Conservation (phyloP, 2,797 vertebrate genomes). For the Sternotherus odoratus region DNA sequence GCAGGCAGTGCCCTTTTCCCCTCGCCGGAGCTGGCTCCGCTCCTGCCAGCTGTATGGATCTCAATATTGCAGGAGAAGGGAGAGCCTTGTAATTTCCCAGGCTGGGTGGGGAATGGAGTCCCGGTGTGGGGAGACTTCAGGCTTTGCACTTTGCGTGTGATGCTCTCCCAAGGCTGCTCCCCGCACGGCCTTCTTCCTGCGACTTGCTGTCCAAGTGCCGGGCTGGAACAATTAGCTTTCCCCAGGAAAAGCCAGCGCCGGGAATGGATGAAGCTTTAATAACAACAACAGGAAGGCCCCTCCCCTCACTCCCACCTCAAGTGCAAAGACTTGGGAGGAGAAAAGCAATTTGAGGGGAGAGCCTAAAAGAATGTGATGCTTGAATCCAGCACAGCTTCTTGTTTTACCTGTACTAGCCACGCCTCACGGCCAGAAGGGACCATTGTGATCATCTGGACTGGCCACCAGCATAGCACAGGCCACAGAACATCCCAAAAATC, state of each 20-base stretch:
- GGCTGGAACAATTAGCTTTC: background rate
- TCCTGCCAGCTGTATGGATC: background rate
- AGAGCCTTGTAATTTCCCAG: background rate
- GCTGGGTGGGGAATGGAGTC: background rate
- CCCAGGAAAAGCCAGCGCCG: background rate
- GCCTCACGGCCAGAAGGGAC: background rate
- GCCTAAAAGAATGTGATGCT: background rate
- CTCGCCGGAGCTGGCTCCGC: no score
- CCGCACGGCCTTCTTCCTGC: background rate
- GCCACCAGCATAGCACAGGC: background rate
- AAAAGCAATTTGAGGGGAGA: background rate
- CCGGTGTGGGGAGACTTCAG: background rate
- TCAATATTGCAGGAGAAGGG: background rate
- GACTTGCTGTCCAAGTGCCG: background rate
- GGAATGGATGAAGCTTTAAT: background rate
- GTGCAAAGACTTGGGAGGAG: background rate
- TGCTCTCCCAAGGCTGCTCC: background rate
- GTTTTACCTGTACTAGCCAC: background rate
- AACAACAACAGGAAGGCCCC: background rate
- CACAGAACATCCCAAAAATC: background rate
- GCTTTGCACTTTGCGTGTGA: background rate
- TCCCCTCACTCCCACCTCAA: background rate
- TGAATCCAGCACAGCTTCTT: background rate
- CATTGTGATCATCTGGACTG: background rate
- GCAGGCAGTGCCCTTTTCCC: no score